phyloP scores from a whole-genome alignment of 2,888 invertebrate species.

The Cerastis rubricosa region DNA sequence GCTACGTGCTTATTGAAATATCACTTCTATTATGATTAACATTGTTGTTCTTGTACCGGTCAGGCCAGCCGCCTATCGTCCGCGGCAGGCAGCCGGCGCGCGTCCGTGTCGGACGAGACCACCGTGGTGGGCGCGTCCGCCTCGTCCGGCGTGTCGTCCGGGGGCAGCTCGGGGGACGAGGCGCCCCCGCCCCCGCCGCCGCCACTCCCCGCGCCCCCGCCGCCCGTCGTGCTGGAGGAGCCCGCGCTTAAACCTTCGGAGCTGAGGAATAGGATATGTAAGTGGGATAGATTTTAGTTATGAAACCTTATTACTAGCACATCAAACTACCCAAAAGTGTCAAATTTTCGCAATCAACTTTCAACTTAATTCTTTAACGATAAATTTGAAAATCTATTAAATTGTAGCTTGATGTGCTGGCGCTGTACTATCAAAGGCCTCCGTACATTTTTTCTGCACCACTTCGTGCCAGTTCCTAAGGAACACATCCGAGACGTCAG shows the following conservation, averaged over 20 bases:
- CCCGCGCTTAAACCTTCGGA: constrained; percentile 91
- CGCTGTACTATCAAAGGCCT: not conserved
- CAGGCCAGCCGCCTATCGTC: constrained; percentile 88
- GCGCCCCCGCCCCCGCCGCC: constrained; percentile 94
- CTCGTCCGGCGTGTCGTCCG: constrained; percentile 86
- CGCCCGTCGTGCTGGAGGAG: constrained; percentile 92
- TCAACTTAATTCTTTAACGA: too few relatives aligned
- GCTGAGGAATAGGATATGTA: constrained; percentile 87
- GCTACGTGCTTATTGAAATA: too few relatives aligned
- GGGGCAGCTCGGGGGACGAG: constrained; percentile 86
- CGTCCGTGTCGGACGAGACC: constrained; percentile 84
- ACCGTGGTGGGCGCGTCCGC: constrained; percentile 79
- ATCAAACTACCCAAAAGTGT: too few relatives aligned
- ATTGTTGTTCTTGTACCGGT: not conserved
- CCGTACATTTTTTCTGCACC: not conserved
- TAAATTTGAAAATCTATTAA: too few relatives aligned
- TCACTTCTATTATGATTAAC: not conserved
- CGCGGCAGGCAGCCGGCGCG: constrained; percentile 86
- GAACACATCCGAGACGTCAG: not conserved
- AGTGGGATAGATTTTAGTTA: constrained; percentile 57
- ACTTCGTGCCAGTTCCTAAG: not conserved
- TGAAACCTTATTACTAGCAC: not conserved
- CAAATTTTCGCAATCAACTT: too few relatives aligned
- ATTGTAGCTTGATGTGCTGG: too few relatives aligned
- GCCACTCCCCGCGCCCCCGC: constrained; percentile 88